Evolutionary conservation across 2,113 vertebrate species (phyloP), one percentile per base, ranked within the genome.

Genomic region (Nothoprocta perdicaria): DNA sequence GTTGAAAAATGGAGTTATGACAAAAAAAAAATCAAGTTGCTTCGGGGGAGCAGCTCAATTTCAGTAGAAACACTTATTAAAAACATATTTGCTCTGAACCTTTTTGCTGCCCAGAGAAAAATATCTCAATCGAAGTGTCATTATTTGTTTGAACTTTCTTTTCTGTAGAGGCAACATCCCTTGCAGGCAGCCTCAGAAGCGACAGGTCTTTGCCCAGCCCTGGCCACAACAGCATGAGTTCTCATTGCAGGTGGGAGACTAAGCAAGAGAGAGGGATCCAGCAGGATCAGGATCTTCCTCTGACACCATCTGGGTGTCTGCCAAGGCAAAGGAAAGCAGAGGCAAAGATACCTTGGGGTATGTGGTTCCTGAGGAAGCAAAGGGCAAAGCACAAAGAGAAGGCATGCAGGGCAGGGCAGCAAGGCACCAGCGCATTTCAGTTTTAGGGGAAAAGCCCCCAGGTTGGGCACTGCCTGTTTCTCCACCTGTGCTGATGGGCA

Each of bases 11-110:
- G 55, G 31, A 87, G 87, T 91, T 80, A 89, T 45, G 69, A 83
- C 61, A 62, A 76, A 85, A 85, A 72, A 86, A 38, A 38, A 38
- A 38, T 76, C 74, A 61, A 74, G 80, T 83, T 69, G 80, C 82
- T 60, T 66, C 14, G 38, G 79, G 72, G 80, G 50, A 74, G 88
- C 63, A 93, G 76, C 83, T 93, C 73, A 24, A 77, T 88, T 96
- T 85, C 86, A 74, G 72, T 69, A 68, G 82, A 91, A 94, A 90
- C 82, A 68, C n/a, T 74, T 89, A 85, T 91, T 88, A 91, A 91
- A 91, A 91, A 33, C 45, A 5, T 80, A 89, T 85, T 89, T 77
- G 52, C 50, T 95, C 83, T 41, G 29, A 88, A 91, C 67, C 50
- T 78, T 89, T 85, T 86, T 1, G 0, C 50, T 69, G 63, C 88